Evolutionary conservation across 2,888 invertebrate genomes (phyloP), one percentile per base, ranked within the genome.

Genomic region (Drosophila subsilvestris): DNA sequence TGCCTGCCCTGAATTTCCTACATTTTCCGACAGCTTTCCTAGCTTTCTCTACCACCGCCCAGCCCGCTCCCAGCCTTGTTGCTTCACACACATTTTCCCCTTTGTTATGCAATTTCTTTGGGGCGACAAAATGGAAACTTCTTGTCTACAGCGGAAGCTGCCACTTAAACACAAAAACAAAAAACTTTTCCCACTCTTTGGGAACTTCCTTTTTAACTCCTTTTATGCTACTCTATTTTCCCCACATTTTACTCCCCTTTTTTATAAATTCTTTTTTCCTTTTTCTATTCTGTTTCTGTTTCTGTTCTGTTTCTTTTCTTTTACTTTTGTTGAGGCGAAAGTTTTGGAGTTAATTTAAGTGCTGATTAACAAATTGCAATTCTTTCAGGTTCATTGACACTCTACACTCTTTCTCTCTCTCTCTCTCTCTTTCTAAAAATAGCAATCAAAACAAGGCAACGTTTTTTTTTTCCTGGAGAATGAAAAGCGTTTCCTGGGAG

Each of bases 331-430:
- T 14, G 18, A 17, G 17, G 32, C 18, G 43, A 54, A 66, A 49
- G 43, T 37, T 42, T 42, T 14, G 17, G 10, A 56, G 45, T 29
- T 65, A 65, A 65, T 65, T 65, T 54, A 65, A 22, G 51, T n/a
- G 42, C 48, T 69, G 49, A 69, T 67, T 67, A 69, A 57, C 37
- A 50, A 63, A 73, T 54, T 71, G 63, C 62, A 62, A 63, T 63
- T 32, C 32, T 20, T 57, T 48, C 42, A 84, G 73, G 82, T 82
- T 82, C 82, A 82, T 85, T 82, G 82, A 82, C 82, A 87, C 12
- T 85, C 74, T 55, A 20, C 44, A 37, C 45, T 44, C 45, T 27
- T 12, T 14, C 37, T 14, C 37, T 14, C 2, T 14, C 37, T 6
- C 37, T 14, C 14, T 2, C 14, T 37, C 37, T 37, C 45, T 12